Base-by-base conservation (phyloP, 1,140 invertebrate genomes). In the Trissolcus basalis region DNA sequence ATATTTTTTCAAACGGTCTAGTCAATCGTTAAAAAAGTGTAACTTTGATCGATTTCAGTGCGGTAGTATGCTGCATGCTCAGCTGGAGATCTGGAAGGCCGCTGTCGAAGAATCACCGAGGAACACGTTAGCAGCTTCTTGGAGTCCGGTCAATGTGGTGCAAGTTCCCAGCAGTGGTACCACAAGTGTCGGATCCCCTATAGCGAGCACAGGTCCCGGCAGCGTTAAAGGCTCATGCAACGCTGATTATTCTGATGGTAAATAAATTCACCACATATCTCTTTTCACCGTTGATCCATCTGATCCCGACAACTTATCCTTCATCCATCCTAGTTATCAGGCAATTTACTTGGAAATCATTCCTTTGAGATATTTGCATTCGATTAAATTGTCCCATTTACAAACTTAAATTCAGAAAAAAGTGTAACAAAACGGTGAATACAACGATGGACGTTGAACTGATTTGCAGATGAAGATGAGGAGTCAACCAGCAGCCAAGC, bases 31-130 rank as follows among this genome's bases (percentile, higher is more conserved):
- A 36, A 58, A 64, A 49, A 53, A 33, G 45, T 56, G 50, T 41
- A 67, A 59, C 68, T 59, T 68, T 70, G 53, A 53, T 77, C 33
- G 27, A 64, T 82, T 84, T 4, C 64, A 95, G 94, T 93, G 93
- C 77, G 96, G 96, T 5, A 93, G 94, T 82, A 94, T 93, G 73
- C 86, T 98, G 43, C 93, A 94, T 85, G 94, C 95, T 35, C 95
- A 97, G 81, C 85, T 98, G 79, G 96, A 97, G 85, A 95, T 98
- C 56, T 97, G 96, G 96, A 96, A 96, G 85, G 94, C 93, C 56
- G 94, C 95, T 78, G 87, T 89, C 19, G 87, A 89, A 63, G 87
- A 89, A 56, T 88, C 87, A n/a, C 87, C 87, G 1, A 83, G 86
- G 36, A 89, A 88, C 56, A 87, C 87, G 19, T 61, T 87, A 41